Base-by-base conservation (phyloP, 2,797 vertebrate species). In the Luscinia luscinia region DNA sequence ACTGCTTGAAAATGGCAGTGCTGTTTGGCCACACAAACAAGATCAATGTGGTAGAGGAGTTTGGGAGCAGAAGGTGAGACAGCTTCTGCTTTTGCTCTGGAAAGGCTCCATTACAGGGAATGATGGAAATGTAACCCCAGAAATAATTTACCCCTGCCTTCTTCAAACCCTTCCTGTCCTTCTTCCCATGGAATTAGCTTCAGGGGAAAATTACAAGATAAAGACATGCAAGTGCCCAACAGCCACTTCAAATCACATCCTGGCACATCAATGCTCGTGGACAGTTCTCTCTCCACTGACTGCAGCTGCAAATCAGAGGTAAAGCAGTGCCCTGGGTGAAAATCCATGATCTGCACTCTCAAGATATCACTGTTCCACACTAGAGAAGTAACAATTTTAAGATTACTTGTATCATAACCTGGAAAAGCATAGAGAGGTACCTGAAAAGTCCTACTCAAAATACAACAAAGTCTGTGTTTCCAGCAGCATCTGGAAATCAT, bases 361-460 rank as follows among this genome's bases (percentile, higher is more conserved):
- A 46, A 49, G n/a, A 72, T 75, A 84, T 19, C 51, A 54, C 30
- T 43, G 12, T 11, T 84, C 7, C 22, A 46, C 15, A 32, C 2
- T 36, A 32, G 45, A 36, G 9, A 23, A 72, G 46, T 4, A 68
- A 38, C 9, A 11, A 11, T 28, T 85, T n/a, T 41, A 70, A 49
- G 26, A 48, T 48, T 21, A 32, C 1, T 40, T 38, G 2, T 41
- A 26, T 18, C 55, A 41, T 22, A 43, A 73, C 12, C 18, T 51
- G 30, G 18, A 85, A 68, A 19, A 62, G 4, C 0, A 0, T 45
- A 7, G 32, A 73, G 24, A 76, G 13, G 19, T 7, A 54, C 41
- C 32, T 28, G 38, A 48, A 9, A 70, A 87, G 51, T 73, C 16
- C 46, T 34, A 34, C 5, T 72, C 32, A 52, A 85, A 58, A 61